These are phyloP conservation scores for Galago senegalensis DNA, from an alignment of 2,797 vertebrate species.

Conservation along the genomic window DNA sequence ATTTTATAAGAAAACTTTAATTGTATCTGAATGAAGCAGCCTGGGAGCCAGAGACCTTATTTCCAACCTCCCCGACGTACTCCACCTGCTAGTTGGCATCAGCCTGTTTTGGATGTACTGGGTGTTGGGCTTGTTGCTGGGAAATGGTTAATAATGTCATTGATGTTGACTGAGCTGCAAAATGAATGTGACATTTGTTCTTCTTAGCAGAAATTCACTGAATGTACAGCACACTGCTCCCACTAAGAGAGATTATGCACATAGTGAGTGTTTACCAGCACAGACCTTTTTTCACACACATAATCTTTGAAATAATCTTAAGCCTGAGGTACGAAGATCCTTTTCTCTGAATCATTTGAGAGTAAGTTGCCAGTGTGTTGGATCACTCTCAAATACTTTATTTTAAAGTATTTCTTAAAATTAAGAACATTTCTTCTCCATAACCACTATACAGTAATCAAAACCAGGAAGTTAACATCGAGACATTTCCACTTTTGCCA, in stretches of 20 bases:
- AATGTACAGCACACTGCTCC: background rate
- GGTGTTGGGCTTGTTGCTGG: background rate
- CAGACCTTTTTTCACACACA: background rate
- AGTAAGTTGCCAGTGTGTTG: background rate
- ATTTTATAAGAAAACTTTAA: background rate
- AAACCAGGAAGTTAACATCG: background rate
- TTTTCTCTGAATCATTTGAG: background rate
- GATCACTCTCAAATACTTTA: background rate
- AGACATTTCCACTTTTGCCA: background rate
- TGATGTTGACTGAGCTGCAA: background rate
- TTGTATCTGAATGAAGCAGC: conserved; percentile 19
- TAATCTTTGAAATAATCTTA: conserved; percentile 4
- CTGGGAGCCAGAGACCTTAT: background rate
- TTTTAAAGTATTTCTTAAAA: background rate
- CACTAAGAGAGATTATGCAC: background rate
- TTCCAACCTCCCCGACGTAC: background rate
- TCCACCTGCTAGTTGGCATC: background rate
- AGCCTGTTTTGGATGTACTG: background rate
- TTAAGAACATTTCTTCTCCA: background rate
- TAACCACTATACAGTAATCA: background rate
- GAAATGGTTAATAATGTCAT: background rate
- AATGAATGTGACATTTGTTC: conserved; percentile 43
- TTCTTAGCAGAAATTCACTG: background rate
- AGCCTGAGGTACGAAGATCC: background rate
- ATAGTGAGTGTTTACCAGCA: background rate